Evolutionary conservation across 2,113 vertebrate genomes (phyloP).

Genomic region (Ailurus styani): DNA sequence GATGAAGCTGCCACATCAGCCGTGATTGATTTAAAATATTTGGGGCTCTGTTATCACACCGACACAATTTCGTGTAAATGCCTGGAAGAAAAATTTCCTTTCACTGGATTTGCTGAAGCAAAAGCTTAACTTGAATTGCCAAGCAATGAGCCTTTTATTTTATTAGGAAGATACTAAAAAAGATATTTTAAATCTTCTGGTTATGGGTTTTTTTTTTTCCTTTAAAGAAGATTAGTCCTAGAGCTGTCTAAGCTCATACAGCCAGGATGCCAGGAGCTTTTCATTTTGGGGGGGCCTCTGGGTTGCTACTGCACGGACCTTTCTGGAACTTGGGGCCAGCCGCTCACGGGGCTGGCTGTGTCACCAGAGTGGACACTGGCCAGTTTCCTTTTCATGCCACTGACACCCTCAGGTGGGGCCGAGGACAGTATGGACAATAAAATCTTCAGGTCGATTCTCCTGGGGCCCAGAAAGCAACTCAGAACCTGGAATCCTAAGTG

Average conservation of each 20-base stretch:
- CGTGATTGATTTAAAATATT: slow-evolving; percentile 74
- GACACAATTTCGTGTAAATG: slow-evolving; percentile 73
- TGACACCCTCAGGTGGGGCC: neutral
- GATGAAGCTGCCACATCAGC: slow-evolving; percentile 58
- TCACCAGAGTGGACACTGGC: neutral
- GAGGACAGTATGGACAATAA: neutral
- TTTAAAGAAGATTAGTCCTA: slow-evolving; percentile 52
- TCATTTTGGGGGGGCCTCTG: neutral
- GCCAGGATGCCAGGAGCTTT: neutral
- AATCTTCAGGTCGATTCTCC: neutral
- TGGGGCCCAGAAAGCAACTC: neutral
- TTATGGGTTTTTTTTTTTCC: neutral
- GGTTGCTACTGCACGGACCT: fast-evolving
- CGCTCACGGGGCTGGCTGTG: fast-evolving
- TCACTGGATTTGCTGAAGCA: slow-evolving; percentile 71
- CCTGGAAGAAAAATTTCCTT: slow-evolving; percentile 66
- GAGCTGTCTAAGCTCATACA: neutral
- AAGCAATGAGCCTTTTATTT: slow-evolving; percentile 67
- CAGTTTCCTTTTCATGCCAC: fast-evolving
- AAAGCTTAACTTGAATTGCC: slow-evolving; percentile 71
- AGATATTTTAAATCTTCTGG: slow-evolving; percentile 49
- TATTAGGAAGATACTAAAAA: slow-evolving; percentile 60
- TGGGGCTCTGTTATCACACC: slow-evolving; percentile 66
- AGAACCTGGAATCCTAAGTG: neutral
- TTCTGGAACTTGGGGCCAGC: neutral